Evolutionary conservation across 1,140 invertebrate species (phyloP).

Genomic region (Drosophila triauraria): DNA sequence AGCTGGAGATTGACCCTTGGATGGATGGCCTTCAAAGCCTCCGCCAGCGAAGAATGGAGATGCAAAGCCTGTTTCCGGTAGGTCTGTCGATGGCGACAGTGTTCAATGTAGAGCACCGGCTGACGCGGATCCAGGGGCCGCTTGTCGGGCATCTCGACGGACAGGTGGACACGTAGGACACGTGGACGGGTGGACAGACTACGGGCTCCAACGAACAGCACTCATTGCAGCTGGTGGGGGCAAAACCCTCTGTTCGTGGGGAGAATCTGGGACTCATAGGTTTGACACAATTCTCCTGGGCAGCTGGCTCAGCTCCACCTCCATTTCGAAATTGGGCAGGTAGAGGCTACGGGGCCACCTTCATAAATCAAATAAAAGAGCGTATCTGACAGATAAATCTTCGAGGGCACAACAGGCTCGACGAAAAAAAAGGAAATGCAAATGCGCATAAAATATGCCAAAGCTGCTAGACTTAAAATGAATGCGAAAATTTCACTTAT

Average conservation of each 20-base stretch:
- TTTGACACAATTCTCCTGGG: conserved; percentile 49
- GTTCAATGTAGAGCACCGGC: conserved; percentile 75
- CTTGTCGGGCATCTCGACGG: conserved; percentile 26
- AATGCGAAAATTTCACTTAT: conserved; percentile 40
- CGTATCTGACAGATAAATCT: conserved; percentile 72
- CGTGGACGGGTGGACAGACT: conserved; percentile 1
- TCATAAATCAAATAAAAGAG: conserved; percentile 68
- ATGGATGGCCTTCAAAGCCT: conserved; percentile 43
- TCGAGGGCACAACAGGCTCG: conserved; percentile 31
- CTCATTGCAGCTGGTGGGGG: conserved; percentile 15
- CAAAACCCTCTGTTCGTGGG: background rate
- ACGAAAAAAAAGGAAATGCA: conserved; percentile 46
- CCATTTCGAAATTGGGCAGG: background rate
- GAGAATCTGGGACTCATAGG: conserved; percentile 9
- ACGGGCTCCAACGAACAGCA: conserved; percentile 3
- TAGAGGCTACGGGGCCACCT: conserved; percentile 25
- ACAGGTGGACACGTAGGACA: conserved; percentile 5
- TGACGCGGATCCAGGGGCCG: conserved; percentile 39
- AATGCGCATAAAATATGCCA: conserved; percentile 58
- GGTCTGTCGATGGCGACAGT: conserved; percentile 39
- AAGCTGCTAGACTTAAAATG: conserved; percentile 35
- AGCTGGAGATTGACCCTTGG: conserved; percentile 60
- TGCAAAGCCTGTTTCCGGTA: conserved; percentile 45
- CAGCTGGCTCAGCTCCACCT: conserved; percentile 25
- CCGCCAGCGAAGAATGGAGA: conserved; percentile 50